Evolutionary conservation across 1,140 invertebrate genomes (phyloP).

Genomic region (Euura lappo): DNA sequence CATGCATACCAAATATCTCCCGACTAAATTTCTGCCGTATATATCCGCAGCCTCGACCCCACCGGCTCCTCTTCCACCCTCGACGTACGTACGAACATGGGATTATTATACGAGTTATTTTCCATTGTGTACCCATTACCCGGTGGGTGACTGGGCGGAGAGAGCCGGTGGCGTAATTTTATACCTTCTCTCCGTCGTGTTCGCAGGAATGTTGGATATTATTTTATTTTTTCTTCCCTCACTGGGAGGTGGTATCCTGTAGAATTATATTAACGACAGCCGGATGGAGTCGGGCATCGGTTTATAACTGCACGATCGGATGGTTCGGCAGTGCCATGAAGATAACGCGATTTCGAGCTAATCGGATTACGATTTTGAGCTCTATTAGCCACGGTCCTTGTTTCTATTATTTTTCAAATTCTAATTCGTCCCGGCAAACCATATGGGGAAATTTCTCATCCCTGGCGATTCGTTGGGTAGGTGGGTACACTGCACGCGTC

Average conservation of each 20-base stretch:
- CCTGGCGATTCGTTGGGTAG: too few relatives aligned
- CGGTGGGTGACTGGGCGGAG: background rate
- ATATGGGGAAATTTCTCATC: too few relatives aligned
- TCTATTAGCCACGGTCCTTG: background rate
- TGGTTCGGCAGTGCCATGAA: background rate
- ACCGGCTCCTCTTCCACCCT: background rate
- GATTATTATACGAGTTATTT: conserved; percentile 5
- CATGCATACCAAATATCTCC: background rate
- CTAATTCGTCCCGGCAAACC: too few relatives aligned
- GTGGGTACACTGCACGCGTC: background rate
- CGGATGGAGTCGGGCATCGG: background rate
- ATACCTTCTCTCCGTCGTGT: too few relatives aligned
- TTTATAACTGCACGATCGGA: background rate
- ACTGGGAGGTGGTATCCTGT: too few relatives aligned
- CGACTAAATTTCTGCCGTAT: conserved; percentile 4
- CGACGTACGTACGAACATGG: background rate
- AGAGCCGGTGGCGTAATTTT: too few relatives aligned
- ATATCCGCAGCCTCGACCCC: background rate
- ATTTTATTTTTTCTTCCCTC: too few relatives aligned
- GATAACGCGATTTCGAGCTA: background rate
- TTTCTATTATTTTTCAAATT: too few relatives aligned
- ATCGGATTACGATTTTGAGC: background rate
- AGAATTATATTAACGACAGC: background rate
- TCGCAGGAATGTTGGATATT: too few relatives aligned
- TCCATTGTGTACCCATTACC: background rate